Evolutionary conservation across 2,797 vertebrate species (phyloP).

Genomic region (Rhadinocentrus ornatus): DNA sequence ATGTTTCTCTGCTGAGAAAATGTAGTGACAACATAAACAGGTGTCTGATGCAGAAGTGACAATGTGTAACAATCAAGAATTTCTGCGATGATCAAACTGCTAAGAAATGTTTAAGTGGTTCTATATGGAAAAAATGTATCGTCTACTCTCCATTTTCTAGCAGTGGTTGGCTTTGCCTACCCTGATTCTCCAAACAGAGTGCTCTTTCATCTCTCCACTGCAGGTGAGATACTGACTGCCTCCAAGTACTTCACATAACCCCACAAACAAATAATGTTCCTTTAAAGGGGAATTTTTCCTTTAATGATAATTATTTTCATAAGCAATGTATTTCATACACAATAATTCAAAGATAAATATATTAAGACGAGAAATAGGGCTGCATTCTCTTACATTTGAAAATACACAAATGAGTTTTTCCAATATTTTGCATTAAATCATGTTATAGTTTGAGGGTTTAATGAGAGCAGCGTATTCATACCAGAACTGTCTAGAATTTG

Average conservation of each 20-base stretch:
- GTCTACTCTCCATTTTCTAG: not conserved
- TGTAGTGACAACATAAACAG: not conserved
- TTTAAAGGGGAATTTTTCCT: not conserved
- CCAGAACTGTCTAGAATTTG: not conserved
- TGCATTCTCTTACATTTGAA: not conserved
- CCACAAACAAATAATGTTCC: not conserved
- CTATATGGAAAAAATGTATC: not conserved
- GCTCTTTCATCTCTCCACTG: not conserved
- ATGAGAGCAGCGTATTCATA: not conserved
- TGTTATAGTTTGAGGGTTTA: not conserved
- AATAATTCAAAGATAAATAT: not conserved
- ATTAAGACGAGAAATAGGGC: not conserved
- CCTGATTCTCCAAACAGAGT: not conserved
- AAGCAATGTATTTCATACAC: not conserved
- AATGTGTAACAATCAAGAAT: not conserved
- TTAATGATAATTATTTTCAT: not conserved
- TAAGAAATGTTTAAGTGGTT: not conserved
- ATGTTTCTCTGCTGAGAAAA: not conserved
- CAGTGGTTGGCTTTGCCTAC: not conserved
- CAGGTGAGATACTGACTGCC: not conserved
- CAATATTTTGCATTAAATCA: not conserved
- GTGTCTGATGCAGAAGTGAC: not conserved
- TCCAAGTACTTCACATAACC: not conserved
- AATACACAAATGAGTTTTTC: not conserved
- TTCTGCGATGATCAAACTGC: too few species aligned